Evolutionary conservation across 2,797 vertebrate genomes (phyloP), one percentile per base, ranked within the genome.

Genomic region (Synanceia verrucosa): DNA sequence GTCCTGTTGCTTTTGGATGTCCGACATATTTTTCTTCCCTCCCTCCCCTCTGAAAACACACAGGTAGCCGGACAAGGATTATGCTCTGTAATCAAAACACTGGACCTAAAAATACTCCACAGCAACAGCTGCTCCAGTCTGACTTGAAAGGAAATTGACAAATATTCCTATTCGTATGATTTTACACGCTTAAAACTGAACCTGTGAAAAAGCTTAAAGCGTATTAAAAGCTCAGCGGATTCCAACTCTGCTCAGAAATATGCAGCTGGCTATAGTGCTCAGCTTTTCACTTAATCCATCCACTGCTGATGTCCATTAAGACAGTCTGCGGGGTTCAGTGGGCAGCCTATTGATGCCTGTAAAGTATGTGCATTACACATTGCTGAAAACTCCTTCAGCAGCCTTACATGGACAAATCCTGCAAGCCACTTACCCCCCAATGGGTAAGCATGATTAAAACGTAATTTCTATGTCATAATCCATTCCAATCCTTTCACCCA

Each of bases 1-100:
- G 75, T 55, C 68, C 21, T 90, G 89, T 91, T 91, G 70, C 79
- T 92, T 62, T 92, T 91, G 90, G 91, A 87, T 57, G 46, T 46
- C 58, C 41, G 43, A 62, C 19, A 21, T 82, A 61, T 83, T 89
- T 85, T 81, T 70, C 66, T 85, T 90, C 66, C 85, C 58, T 66
- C 57, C 48, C 58, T 47, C 72, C 50, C 24, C 43, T 64, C 70
- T 67, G 28, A 87, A 86, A 83, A 90, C 82, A 84, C 81, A 76
- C 82, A 91, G 87, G 88, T 92, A 88, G 70, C 79, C 72, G 82
- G 71, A 86, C 72, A 59, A 66, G 76, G 61, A 82, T 73, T 63
- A 57, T 55, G 56, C 48, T 14, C 48, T 26, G 52, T 55, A 81
- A 81, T 86, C 68, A 81, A 88, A 86, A 86, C 63, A 79, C 59